Evolutionary conservation across 2,888 invertebrate species (phyloP), one percentile per base, ranked within the genome.

Genomic region (Sphaerolaimus hirsutus): DNA sequence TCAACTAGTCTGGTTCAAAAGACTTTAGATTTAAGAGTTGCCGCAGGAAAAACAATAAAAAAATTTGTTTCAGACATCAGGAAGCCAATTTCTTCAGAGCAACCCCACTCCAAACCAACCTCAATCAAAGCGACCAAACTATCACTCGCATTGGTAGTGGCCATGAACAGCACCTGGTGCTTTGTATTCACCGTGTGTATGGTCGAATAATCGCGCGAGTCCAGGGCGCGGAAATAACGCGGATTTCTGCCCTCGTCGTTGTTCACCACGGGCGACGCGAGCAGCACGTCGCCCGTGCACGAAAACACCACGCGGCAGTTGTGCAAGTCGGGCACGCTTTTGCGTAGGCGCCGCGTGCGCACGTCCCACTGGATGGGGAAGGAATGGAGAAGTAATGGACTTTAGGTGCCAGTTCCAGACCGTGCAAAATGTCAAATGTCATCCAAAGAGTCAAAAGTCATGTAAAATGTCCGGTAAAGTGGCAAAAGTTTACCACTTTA

Each of bases 241-340:
- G 42, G 2, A 4, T 19, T 7, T 7, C 38, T 32, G 12, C 46
- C 38, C 21, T 35, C 1, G 12, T 50, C 46, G 10, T n/a, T 24
- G 12, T 36, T 38, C 24, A 48, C 43, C 4, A 36, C 36, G 44
- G 19, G 21, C 36, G 35, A 14, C 14, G 41, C 41, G 2, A 25
- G n/a, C 12, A 41, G 76, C 26, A 82, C 79, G 55, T 77, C 77
- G 54, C 80, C 81, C 46, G 77, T 72, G 2, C 81, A 77, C 48
- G 84, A 87, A 67, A 97, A 97, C 49, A 77, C 73, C 26, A 89
- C 76, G 62, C 76, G 75, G 53, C 84, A 84, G 63, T 86, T 83
- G 63, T 91, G 86, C 51, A 97, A 70, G 0, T 80, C 78, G 1
- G 89, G 82, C 44, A 97, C 89, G 0, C 91, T 91, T 63, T 86